phyloP scores from a whole-genome alignment of 2,797 vertebrate genomes.

The Mus caroli region DNA sequence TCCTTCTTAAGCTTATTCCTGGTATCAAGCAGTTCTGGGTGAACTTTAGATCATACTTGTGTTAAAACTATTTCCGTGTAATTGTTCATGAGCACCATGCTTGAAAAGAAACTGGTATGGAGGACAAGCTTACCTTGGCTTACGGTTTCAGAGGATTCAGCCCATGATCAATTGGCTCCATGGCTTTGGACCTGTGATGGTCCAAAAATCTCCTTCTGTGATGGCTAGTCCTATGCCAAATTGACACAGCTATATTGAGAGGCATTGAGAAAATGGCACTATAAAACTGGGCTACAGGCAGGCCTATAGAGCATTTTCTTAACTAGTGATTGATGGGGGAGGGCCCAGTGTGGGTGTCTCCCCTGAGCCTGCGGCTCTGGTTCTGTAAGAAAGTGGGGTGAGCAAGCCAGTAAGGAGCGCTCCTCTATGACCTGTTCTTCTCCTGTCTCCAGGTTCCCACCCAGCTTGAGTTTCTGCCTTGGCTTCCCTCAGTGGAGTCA shows the following conservation, averaged over 20 bases:
- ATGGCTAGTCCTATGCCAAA: background rate
- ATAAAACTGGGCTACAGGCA: too few species aligned
- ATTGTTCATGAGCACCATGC: background rate
- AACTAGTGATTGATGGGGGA: background rate
- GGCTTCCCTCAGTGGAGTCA: background rate
- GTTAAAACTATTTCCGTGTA: background rate
- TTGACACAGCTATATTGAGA: background rate
- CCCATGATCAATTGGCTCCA: too few species aligned
- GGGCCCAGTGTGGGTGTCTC: too few species aligned
- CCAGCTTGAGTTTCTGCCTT: background rate
- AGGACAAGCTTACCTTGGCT: background rate
- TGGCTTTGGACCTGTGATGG: background rate
- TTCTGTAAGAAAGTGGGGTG: background rate
- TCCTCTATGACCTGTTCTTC: background rate
- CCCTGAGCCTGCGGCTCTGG: background rate
- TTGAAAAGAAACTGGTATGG: background rate
- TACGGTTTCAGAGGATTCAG: background rate
- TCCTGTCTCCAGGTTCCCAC: background rate
- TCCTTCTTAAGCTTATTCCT: conserved; percentile 28
- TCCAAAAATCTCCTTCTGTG: background rate
- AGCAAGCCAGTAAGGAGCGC: background rate
- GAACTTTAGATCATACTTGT: conserved; percentile 17
- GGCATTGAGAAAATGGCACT: background rate
- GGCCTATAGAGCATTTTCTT: background rate
- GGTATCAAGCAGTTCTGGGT: background rate